Percentiles rank a stretch among this genome's conserved stretches.
Conservation (phyloP, 2,113 vertebrate genomes). For the Cervus canadensis region DNA sequence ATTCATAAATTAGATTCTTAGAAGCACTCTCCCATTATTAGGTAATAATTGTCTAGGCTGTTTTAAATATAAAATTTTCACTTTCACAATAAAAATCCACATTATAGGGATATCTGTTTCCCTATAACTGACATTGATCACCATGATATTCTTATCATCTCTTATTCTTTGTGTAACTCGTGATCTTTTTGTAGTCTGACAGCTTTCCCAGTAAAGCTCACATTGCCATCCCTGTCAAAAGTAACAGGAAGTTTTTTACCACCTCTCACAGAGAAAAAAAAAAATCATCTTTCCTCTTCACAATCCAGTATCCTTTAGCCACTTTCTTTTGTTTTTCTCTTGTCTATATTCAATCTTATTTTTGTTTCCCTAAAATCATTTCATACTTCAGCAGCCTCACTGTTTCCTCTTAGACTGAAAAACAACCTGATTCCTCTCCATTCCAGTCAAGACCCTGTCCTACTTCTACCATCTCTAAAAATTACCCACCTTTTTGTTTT, state of each 20-base stretch:
- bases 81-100: neutral
- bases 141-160: neutral
- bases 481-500: neutral
- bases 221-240: neutral
- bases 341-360: too few relatives aligned
- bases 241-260: neutral
- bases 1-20: neutral
- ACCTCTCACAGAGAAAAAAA: neutral
- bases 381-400: neutral
- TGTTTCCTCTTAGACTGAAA: neutral
- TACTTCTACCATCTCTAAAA: neutral
- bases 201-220: neutral
- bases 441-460: rapidly evolving
- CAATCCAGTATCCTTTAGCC: neutral
- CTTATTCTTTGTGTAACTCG: neutral
- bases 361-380: neutral
- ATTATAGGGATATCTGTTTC: neutral
- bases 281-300: neutral
- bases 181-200: neutral
- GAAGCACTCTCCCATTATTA: neutral
- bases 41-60: neutral
- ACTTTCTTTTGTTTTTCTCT: neutral
- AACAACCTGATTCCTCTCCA: neutral
- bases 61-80: neutral
- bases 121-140: neutral